A percentile compares a stretch with the other conserved stretches of the same genome.
Evolutionary conservation across 2,113 vertebrate genomes (phyloP).

Genomic region (Pardalotus punctatus): DNA sequence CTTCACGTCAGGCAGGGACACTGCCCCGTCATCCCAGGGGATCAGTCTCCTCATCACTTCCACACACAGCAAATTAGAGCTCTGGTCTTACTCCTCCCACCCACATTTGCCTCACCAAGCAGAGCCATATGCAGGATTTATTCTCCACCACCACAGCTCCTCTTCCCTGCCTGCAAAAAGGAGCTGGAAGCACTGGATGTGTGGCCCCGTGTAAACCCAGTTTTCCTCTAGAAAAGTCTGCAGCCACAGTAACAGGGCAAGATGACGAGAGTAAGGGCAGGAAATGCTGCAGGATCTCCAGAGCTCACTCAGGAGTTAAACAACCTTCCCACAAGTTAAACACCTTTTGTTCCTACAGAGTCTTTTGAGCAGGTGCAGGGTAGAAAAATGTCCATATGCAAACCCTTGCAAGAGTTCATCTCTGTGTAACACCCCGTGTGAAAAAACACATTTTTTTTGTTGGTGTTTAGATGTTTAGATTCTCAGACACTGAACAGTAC

Average conservation of each 20-base stretch:
- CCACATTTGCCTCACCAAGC: neutral
- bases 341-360: neutral
- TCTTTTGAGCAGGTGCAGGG: neutral
- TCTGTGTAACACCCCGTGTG: neutral
- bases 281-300: neutral
- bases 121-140: neutral
- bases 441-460: neutral
- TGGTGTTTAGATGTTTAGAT: neutral
- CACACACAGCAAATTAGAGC: neutral
- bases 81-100: neutral
- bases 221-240: neutral
- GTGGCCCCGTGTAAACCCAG: fast-evolving
- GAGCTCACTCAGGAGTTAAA: neutral
- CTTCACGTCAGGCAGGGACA: neutral
- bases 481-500: neutral
- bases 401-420: neutral
- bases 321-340: too few relatives aligned
- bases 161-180: neutral
- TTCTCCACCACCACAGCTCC: neutral
- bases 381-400: neutral
- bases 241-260: fast-evolving
- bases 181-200: neutral
- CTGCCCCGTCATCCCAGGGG: neutral
- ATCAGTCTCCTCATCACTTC: neutral
- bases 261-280: neutral